Percentiles rank a stretch among this genome's conserved stretches.
Conservation (phyloP, 2,888 invertebrate species). For the Cerastis leucographa region DNA sequence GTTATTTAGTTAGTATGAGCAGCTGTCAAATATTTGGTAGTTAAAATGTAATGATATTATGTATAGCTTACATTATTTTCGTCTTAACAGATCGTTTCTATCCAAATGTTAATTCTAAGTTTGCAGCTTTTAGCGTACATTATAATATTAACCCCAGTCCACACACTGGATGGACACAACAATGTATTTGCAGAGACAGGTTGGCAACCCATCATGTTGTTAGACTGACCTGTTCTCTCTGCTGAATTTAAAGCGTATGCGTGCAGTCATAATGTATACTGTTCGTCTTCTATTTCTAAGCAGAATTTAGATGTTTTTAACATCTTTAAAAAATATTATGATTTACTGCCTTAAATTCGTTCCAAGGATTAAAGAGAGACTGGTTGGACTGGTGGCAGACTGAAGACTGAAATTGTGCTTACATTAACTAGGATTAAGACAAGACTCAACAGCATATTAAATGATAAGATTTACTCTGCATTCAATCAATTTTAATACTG, state of each 20-base stretch:
- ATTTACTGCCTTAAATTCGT: background rate
- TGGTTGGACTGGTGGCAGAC: background rate
- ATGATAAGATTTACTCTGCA: background rate
- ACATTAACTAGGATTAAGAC: background rate
- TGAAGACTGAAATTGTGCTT: background rate
- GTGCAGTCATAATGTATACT: slow-evolving; percentile 8
- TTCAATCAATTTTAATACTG: background rate
- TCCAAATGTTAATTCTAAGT: background rate
- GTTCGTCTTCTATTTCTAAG: slow-evolving; percentile 6
- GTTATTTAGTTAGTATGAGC: slow-evolving; percentile 8
- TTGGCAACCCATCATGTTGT: slow-evolving; percentile 22
- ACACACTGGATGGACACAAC: slow-evolving; percentile 32
- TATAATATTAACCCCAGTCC: slow-evolving; percentile 16
- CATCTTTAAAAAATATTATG: background rate
- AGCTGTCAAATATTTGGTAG: background rate
- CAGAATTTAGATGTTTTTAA: background rate
- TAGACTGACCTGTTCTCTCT: slow-evolving; percentile 35
- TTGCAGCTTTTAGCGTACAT: slow-evolving; percentile 2
- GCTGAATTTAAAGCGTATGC: slow-evolving; percentile 34
- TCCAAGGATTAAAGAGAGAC: background rate
- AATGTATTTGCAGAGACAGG: slow-evolving; percentile 39
- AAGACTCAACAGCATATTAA: background rate
- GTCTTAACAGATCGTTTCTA: background rate
- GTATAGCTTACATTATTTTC: background rate
- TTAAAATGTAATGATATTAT: background rate